These are phyloP conservation scores for Telenomus remus DNA, from an alignment of 1,140 invertebrate genomes.

Conservation along the genomic window DNA sequence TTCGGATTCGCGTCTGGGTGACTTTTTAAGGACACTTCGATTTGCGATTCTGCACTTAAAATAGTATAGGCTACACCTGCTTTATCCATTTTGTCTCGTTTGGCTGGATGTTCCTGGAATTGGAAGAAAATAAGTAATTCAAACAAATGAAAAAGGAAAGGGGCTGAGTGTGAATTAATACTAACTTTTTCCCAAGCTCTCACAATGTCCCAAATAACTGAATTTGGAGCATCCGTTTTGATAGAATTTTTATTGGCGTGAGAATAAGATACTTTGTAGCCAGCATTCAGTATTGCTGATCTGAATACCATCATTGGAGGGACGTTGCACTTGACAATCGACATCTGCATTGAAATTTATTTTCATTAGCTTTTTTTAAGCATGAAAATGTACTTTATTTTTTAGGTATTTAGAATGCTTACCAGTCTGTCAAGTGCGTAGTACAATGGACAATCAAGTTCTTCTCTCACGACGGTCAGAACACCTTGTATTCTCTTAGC, in stretches of 20 bases:
- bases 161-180: too few species aligned
- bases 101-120: slow-evolving; percentile 65
- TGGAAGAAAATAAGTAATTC: slow-evolving; percentile 7
- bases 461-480: slow-evolving; percentile 83
- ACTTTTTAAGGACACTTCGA: slow-evolving; percentile 78
- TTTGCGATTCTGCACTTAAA: slow-evolving; percentile 74
- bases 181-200: slow-evolving; percentile 85
- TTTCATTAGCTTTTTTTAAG: not conserved
- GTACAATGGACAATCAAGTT: slow-evolving; percentile 92
- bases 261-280: slow-evolving; percentile 93
- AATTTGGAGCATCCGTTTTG: slow-evolving; percentile 94
- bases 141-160: slow-evolving; percentile 4
- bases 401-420: slow-evolving; percentile 4
- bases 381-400: too few species aligned
- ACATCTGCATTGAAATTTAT: slow-evolving; percentile 59
- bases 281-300: slow-evolving; percentile 95
- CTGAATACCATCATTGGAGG: slow-evolving; percentile 77
- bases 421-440: slow-evolving; percentile 82
- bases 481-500: slow-evolving; percentile 85
- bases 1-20: slow-evolving; percentile 86
- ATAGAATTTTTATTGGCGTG: slow-evolving; percentile 91
- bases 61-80: slow-evolving; percentile 78
- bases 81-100: slow-evolving; percentile 74
- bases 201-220: slow-evolving; percentile 95
- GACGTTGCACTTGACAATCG: slow-evolving; percentile 64